Evolutionary conservation across 2,888 invertebrate genomes (phyloP), one percentile per base, ranked within the genome.

Genomic region (Euproctis similis): DNA sequence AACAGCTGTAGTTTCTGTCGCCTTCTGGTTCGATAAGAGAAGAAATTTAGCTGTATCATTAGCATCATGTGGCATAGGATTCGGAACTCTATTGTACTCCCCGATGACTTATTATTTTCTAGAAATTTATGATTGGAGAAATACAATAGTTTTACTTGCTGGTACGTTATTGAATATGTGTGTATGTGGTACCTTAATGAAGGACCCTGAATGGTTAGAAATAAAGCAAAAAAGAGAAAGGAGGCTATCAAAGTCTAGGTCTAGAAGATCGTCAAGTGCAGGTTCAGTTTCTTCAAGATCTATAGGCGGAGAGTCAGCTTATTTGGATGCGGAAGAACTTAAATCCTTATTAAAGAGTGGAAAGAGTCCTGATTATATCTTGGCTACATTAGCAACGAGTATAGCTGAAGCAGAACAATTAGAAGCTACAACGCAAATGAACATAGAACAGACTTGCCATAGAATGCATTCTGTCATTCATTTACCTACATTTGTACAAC

Each of bases 21-120:
- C 96, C 1, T 95, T 94, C 64, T 96, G 95, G 91, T 96, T 96
- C 57, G 95, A 96, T 55, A 93, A 92, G 62, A 90, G 90, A 62
- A 87, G 95, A 28, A 92, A 93, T 14, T 84, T 95, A 38, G 96
- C 96, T 1, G 94, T 95, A 1, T 93, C 95, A 4, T 77, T 96
- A 31, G 93, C 94, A 0, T 94, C 94, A 0, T 94, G 94, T 41
- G 95, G 96, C 2, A 93, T 94, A 0, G 95, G 95, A 0, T 90
- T 95, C 34, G 96, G 96, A 10, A 96, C 96, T 0, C 90, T 95
- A 53, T 75, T 95, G n/a, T 95, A 94, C 68, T 93, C 95, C 1
- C 94, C 94, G 0, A 80, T 95, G 64, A 94, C 93, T 0, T 88
- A 92, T 31, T 90, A 86, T 62, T 87, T 93, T 36, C 85, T 95